Percentiles rank a stretch among this genome's conserved stretches.
phyloP scores from a whole-genome alignment of 2,888 invertebrate genomes.

The Tricholauxania praeusta region DNA sequence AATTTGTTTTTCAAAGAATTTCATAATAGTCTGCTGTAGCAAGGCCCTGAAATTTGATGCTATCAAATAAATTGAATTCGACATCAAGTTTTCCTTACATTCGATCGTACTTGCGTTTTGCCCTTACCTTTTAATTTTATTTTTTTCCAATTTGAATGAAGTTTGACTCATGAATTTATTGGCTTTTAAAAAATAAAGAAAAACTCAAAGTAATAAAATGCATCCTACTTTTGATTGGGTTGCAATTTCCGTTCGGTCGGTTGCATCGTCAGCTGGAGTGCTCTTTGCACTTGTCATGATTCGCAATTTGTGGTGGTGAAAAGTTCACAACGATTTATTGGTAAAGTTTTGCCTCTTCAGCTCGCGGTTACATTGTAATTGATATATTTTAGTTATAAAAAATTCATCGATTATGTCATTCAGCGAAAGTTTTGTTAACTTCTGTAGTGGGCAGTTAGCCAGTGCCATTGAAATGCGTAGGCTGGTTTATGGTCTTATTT shows the following conservation, averaged over 20 bases:
- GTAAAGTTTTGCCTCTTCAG: slow-evolving; percentile 23
- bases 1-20: slow-evolving; percentile 11
- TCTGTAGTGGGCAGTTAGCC: background rate
- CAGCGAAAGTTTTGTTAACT: slow-evolving; percentile 10
- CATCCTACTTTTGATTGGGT: background rate
- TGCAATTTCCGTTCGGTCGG: slow-evolving; percentile 18
- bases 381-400: slow-evolving; percentile 30
- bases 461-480: too few species aligned
- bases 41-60: slow-evolving; percentile 20
- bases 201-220: background rate
- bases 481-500: too few species aligned
- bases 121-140: background rate
- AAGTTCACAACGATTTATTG: slow-evolving; percentile 30
- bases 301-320: slow-evolving; percentile 14
- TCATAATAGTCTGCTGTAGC: background rate
- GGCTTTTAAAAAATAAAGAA: background rate
- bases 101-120: background rate
- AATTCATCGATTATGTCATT: slow-evolving; percentile 30
- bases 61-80: slow-evolving; percentile 33
- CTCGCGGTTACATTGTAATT: slow-evolving; percentile 27
- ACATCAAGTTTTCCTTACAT: slow-evolving; percentile 4
- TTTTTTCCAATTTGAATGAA: slow-evolving; percentile 24
- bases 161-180: slow-evolving; percentile 32
- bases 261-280: background rate
- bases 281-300: slow-evolving; percentile 13